Percentiles rank a stretch among this genome's conserved stretches.
These are phyloP conservation scores for Pongo pygmaeus DNA, from an alignment of 2,113 vertebrate species.

Conservation along the genomic window DNA sequence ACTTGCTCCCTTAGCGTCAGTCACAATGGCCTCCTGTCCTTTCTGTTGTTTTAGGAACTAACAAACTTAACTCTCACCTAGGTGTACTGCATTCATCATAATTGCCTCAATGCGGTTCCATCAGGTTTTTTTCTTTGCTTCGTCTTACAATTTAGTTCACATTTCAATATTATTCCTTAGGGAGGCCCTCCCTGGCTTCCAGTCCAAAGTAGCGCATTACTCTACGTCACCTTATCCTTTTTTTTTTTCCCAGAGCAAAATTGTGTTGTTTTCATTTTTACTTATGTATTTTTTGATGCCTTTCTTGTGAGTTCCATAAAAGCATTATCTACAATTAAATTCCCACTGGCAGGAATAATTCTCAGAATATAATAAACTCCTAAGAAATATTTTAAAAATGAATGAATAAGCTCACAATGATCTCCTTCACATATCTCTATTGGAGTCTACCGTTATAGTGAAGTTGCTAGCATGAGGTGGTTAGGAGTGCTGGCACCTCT, in stretches of 20 bases:
- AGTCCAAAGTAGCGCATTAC: background rate
- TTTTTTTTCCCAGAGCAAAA: background rate
- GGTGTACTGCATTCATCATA: background rate
- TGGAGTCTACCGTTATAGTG: background rate
- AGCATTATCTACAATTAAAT: background rate
- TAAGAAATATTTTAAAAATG: background rate
- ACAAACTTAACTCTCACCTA: background rate
- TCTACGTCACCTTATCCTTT: background rate
- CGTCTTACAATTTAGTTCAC: background rate
- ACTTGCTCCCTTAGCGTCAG: background rate
- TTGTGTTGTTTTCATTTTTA: background rate
- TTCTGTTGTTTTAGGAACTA: background rate
- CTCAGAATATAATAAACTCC: background rate
- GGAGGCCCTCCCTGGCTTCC: background rate
- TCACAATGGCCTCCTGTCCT: background rate
- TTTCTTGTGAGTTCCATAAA: background rate
- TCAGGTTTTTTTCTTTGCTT: background rate
- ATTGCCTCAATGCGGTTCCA: background rate
- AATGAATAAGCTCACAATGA: background rate
- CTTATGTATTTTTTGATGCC: background rate
- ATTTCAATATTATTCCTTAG: background rate
- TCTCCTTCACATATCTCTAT: background rate
- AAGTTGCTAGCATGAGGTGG: background rate
- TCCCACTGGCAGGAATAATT: background rate
- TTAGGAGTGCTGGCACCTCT: background rate